These are phyloP conservation scores for Magallana ariakensis DNA, from an alignment of 1,140 invertebrate species.

Conservation along the genomic window DNA sequence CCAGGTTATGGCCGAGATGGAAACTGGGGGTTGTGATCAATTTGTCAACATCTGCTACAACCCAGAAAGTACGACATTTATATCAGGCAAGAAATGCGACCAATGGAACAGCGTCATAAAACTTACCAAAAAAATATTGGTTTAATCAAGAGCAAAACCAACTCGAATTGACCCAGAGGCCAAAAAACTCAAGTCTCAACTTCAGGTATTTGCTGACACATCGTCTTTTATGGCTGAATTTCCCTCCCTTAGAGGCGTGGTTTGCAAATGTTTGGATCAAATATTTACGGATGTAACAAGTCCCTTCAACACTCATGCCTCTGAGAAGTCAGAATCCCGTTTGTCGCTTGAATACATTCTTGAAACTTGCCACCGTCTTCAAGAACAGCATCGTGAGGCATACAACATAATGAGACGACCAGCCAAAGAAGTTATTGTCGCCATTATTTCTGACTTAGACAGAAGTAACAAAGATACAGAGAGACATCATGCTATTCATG, in stretches of 20 bases:
- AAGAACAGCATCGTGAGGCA: background rate
- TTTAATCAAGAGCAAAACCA: background rate
- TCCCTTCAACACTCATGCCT: background rate
- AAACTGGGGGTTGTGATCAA: background rate
- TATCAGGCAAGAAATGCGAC: background rate
- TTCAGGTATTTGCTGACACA: background rate
- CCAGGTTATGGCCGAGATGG: background rate
- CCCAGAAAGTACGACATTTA: background rate
- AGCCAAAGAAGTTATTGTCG: background rate
- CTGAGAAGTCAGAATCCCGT: background rate
- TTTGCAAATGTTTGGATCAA: background rate
- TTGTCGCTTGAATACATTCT: background rate
- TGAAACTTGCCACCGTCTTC: background rate
- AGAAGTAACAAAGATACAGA: background rate
- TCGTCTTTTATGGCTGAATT: background rate
- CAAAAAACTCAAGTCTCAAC: background rate
- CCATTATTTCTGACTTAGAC: slow-evolving; percentile 16
- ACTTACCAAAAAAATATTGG: background rate
- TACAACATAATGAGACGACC: slow-evolving; percentile 2
- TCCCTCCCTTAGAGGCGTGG: background rate
- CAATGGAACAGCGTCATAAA: background rate
- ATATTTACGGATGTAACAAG: background rate
- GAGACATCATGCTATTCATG: background rate
- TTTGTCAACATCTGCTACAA: background rate
- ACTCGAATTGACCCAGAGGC: background rate